Base-by-base conservation (phyloP, 2,797 vertebrate genomes). In the Bradypus variegatus region DNA sequence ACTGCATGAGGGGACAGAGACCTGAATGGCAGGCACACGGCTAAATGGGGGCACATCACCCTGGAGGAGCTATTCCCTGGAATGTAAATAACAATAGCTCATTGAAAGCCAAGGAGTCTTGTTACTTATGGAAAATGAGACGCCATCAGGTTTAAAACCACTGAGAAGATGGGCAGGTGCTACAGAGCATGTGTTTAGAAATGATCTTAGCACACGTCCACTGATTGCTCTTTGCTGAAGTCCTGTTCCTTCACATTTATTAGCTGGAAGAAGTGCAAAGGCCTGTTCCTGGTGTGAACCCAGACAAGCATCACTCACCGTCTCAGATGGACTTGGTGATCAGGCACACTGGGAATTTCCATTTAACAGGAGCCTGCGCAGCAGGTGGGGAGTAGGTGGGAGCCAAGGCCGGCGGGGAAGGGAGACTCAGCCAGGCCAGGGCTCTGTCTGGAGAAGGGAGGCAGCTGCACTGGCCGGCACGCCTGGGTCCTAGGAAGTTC, bases 11-110 rank as follows among this genome's bases (percentile, higher is more conserved):
- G 50, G 83, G 13, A 81, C 8, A 14, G 89, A 91, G 65, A 88
- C 45, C 45, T 18, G 33, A n/a, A 53, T 70, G 85, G 93, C 94
- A 31, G 93, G 89, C 83, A 93, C 82, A 93, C 93, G 94, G 94
- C 64, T 95, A 70, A 96, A 95, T 58, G 91, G 95, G 95, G 92
- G 67, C 93, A 95, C 0, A 0, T 75, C 91, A 92, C 87, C 90
- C 95, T 95, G 88, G 69, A 94, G 90, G 90, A 89, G 64, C 86
- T 31, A 89, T 90, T 95, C 48, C 70, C 27, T 58, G 48, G 48
- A 89, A 31, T 15, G 38, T 15, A 50, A 93, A 93, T 45, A 81
- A 92, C 95, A 96, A 95, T 76, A 93, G 88, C 92, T 94, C 95
- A 95, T 73, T 67, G 95, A 67, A 94, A 94, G 88, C 90, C 92